Base-by-base conservation (phyloP, 2,888 invertebrate species). In the Ectropis crepuscularia region DNA sequence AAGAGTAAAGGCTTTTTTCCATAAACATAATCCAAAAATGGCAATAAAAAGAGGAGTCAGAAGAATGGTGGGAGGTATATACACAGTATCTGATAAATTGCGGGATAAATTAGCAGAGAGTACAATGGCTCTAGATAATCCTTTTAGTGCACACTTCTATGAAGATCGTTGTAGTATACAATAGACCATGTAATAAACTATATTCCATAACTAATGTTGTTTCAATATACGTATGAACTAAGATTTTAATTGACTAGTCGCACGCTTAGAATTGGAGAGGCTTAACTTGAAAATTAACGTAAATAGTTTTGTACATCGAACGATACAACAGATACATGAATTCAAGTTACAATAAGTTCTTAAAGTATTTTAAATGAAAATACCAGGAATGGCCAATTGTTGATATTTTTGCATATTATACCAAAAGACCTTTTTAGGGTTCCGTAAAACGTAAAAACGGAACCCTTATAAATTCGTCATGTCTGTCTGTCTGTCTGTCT, bases 81-180 rank as follows among this genome's bases (percentile, higher is more conserved):
- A 88, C 67, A 84, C 75, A 10, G 85, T 87, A 2, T 86, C 88
- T 0, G 87, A 89, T 57, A 86, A 74, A 73, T 82, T 89, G 0
- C 72, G 83, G n/a, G 88, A 88, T 48, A 88, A 85, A 58, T 80
- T 88, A 60, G 86, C 87, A 0, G 87, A 87, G 39, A 88, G 83
- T 42, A 86, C 87, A 0, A 43, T 88, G 68, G 84, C 84, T 0
- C 57, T 89, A 39, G 84, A 88, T 46, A 88, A 88, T 12, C 87
- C 88, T 0, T 89, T 89, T 47, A 82, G 82, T 63, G 81, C 79
- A 0, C 87, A 86, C n/a, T 89, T 89, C 51, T 89, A 89, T 28
- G 82, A 84, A 76, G 89, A 89, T 58, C 75, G 86, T 8, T 89
- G 88, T 75, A 67, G 42, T 6, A 84, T 89, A 42, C 86, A 87